Conservation (phyloP, 2,888 invertebrate species). For the Ectemnius lituratus region DNA sequence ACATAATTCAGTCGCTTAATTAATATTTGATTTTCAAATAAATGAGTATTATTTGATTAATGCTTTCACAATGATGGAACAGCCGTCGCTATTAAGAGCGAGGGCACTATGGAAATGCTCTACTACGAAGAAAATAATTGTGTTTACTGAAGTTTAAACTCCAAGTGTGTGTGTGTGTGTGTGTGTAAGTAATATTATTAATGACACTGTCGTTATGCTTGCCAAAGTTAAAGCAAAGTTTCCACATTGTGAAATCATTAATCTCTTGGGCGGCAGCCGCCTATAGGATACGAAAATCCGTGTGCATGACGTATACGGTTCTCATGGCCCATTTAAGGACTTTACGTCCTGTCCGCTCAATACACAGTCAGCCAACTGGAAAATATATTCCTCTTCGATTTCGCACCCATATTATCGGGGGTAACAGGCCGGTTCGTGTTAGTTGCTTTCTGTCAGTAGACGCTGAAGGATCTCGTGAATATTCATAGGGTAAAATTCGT, state of each 20-base stretch:
- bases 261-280: neutral
- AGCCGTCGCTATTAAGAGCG: neutral
- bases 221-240: neutral
- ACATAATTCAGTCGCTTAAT: too few relatives aligned
- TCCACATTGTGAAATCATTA: conserved; percentile 8
- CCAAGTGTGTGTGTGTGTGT: too few relatives aligned
- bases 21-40: neutral
- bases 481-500: neutral
- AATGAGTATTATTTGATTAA: neutral
- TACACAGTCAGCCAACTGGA: neutral
- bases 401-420: neutral
- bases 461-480: conserved; percentile 1
- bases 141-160: neutral
- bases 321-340: neutral
- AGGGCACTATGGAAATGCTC: neutral
- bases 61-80: conserved; percentile 4
- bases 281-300: conserved; percentile 1
- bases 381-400: conserved; percentile 3
- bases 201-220: neutral
- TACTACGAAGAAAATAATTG: neutral
- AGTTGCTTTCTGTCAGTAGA: neutral
- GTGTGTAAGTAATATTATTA: neutral
- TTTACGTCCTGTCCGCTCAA: neutral
- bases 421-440: too few relatives aligned
- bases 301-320: neutral